Evolutionary conservation across 2,113 vertebrate genomes (phyloP), one percentile per base, ranked within the genome.

Genomic region (Sminthopsis crassicaudata): DNA sequence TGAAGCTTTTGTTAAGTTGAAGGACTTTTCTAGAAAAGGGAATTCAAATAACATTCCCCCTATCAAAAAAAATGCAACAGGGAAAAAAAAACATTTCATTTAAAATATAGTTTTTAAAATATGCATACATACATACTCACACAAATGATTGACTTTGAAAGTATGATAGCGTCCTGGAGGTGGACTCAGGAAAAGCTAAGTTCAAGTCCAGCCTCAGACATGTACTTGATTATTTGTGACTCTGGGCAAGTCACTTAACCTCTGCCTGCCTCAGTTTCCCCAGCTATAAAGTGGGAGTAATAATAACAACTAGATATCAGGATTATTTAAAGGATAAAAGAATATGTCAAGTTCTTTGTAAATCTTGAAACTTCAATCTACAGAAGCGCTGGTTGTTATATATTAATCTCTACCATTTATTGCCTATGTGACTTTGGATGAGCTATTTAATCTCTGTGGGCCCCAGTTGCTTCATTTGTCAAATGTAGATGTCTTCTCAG

Each of bases 81-180:
- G 42, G 36, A 42, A 84, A 19, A 76, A 67, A 84, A 84, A 42
- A 84, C 14, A 91, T 11, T 36, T 27, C 19, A 51, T 89, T 96
- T 57, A 90, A 94, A 91, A 23, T 92, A 51, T 89, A 22, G 67
- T 67, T 90, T 96, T 90, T 48, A 96, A 94, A 84, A 84, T 84
- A 84, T 84, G 19, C 16, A 76, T 6, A 22, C 19, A 84, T n/a
- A 67, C 10, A 1, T 19, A 84, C 16, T 2, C 16, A 42, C 16
- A 67, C n/a, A 84, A 84, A 84, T 84, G 16, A 8, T 42, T 84
- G 67, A 84, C 67, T 84, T 84, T 84, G 36, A 16, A 22, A 42
- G 1, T n/a, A 42, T 42, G 36, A 42, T 42, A 84, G 67, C 22
- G 0, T 42, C 4, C 19, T 84, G 67, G 16, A n/a, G 4, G 4